phyloP scores from a whole-genome alignment of 2,113 vertebrate species.

The Camelus dromedarius region DNA sequence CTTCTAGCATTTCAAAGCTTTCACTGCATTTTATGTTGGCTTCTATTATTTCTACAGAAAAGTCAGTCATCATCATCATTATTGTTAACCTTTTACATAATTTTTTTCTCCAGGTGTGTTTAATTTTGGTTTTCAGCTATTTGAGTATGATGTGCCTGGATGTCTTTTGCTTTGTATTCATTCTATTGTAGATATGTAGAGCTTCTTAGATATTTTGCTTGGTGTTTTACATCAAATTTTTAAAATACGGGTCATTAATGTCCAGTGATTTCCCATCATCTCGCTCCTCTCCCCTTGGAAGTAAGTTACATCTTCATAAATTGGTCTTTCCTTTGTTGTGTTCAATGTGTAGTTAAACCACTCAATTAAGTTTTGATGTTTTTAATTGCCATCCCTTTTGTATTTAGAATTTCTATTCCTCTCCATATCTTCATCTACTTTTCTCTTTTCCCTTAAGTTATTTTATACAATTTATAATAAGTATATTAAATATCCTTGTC shows the following conservation, averaged over 20 bases:
- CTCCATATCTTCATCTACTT: not conserved
- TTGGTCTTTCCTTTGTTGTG: not conserved
- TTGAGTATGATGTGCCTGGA: not conserved
- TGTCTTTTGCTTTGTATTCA: not conserved
- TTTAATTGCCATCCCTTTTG: not conserved
- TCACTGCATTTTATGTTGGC: not conserved
- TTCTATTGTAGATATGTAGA: not conserved
- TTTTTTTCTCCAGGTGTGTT: not conserved
- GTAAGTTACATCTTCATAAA: not conserved
- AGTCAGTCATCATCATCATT: not conserved
- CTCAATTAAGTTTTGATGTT: not conserved
- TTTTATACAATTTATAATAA: not conserved
- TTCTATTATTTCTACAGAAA: not conserved
- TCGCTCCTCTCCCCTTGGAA: not conserved
- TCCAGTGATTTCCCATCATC: not conserved
- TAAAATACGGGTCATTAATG: not conserved
- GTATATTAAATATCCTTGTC: not conserved
- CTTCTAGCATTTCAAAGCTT: not conserved
- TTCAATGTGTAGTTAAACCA: not conserved
- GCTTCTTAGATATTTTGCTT: not conserved
- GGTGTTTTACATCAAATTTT: not conserved
- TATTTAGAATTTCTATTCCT: not conserved
- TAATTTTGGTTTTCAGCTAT: not conserved
- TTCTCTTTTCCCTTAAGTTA: not conserved
- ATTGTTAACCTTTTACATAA: not conserved